Percentiles rank a stretch among this genome's conserved stretches.
These are phyloP conservation scores for Cyclophora albipunctata DNA, from an alignment of 2,888 invertebrate genomes.

Conservation along the genomic window DNA sequence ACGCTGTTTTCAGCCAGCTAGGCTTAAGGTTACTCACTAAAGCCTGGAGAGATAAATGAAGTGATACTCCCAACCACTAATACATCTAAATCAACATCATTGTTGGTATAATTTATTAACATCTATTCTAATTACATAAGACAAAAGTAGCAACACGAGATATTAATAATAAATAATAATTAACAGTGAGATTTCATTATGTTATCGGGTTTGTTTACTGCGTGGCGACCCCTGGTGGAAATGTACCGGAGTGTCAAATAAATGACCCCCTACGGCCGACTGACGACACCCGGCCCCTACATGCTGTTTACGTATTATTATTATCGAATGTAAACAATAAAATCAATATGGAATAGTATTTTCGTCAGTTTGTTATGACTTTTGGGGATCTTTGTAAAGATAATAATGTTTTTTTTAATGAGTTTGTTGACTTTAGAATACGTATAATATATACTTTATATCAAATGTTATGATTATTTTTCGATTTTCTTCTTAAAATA, in stretches of 20 bases:
- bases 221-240: slow-evolving; percentile 54
- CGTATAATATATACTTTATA: background rate
- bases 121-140: too few species aligned
- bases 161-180: slow-evolving; percentile 20
- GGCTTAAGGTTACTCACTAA: too few species aligned
- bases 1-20: too few species aligned
- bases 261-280: slow-evolving; percentile 56
- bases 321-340: slow-evolving; percentile 24
- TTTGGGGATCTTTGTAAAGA: too few species aligned
- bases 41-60: too few species aligned
- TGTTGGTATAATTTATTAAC: too few species aligned
- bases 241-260: slow-evolving; percentile 54
- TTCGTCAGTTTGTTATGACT: slow-evolving; percentile 25
- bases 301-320: slow-evolving; percentile 35
- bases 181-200: slow-evolving; percentile 23
- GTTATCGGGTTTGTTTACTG: background rate
- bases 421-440: slow-evolving; percentile 1
- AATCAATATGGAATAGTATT: slow-evolving; percentile 6
- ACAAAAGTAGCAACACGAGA: too few species aligned
- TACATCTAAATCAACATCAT: too few species aligned
- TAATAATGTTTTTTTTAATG: slow-evolving; percentile 7
- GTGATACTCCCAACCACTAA: too few species aligned
- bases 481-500: too few species aligned
- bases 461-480: too few species aligned
- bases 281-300: slow-evolving; percentile 45